Evolutionary conservation across 2,113 vertebrate genomes (phyloP).

Genomic region (Clinocottus analis): DNA sequence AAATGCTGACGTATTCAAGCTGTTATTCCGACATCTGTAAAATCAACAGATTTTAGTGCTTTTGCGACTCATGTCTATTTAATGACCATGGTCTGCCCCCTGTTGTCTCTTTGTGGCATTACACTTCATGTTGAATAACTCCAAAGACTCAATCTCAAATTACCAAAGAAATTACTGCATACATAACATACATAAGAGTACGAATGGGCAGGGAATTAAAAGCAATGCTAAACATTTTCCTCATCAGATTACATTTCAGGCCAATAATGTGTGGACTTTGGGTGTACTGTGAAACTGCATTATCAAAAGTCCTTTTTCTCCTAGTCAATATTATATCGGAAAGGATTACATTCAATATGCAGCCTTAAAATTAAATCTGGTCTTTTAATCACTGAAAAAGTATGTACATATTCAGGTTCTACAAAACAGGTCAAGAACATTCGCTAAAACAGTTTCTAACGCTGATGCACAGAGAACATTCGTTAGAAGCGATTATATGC

Average conservation of each 20-base stretch:
- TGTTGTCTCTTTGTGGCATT: conserved; percentile 35
- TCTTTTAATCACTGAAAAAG: conserved; percentile 59
- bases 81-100: conserved; percentile 49
- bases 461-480: not conserved
- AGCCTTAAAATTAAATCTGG: conserved; percentile 13
- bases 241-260: not conserved
- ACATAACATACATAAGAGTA: conserved; percentile 5
- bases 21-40: not conserved
- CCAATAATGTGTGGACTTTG: not conserved
- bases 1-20: not conserved
- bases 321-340: not conserved
- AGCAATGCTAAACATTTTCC: not conserved
- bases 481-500: conserved; percentile 72
- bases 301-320: not conserved
- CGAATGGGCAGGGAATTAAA: conserved; percentile 3
- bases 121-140: conserved; percentile 1
- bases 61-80: not conserved
- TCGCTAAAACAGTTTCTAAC: not conserved
- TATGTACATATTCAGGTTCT: conserved; percentile 54
- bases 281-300: not conserved
- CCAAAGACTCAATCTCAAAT: conserved; percentile 34
- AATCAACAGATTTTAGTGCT: conserved; percentile 3
- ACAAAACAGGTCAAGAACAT: conserved; percentile 16
- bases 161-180: conserved; percentile 1
- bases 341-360: not conserved